phyloP scores from a whole-genome alignment of 2,888 invertebrate genomes.

The Patella ulyssiponensis region DNA sequence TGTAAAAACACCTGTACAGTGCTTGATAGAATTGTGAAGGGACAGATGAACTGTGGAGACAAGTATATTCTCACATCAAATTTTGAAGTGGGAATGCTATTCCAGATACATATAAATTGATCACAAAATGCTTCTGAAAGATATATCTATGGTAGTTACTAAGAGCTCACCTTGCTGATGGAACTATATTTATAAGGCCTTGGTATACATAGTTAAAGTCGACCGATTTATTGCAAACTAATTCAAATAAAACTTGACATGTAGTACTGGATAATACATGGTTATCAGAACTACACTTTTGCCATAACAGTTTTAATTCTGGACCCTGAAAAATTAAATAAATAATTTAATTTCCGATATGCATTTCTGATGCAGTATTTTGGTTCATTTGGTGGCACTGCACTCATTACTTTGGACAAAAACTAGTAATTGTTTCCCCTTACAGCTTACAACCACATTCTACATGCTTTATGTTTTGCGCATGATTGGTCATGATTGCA shows the following conservation, averaged over 20 bases:
- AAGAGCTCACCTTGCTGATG: conserved; percentile 53
- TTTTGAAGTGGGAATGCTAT: too few species aligned
- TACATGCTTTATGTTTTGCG: too few species aligned
- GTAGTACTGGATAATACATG: conserved; percentile 63
- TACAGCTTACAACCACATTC: too few species aligned
- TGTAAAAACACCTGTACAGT: too few species aligned
- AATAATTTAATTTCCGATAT: background rate
- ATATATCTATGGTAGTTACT: too few species aligned
- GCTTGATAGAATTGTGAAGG: too few species aligned
- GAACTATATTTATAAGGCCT: conserved; percentile 56
- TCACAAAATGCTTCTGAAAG: too few species aligned
- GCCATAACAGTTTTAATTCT: conserved; percentile 51
- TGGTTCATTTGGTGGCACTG: background rate
- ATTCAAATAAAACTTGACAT: conserved; percentile 64
- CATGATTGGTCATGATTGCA: too few species aligned
- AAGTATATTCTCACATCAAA: too few species aligned
- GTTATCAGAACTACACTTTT: conserved; percentile 43
- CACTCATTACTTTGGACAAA: background rate
- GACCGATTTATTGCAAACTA: conserved; percentile 45
- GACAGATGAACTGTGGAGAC: too few species aligned
- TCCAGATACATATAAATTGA: too few species aligned
- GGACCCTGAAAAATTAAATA: conserved; percentile 41
- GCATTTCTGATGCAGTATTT: background rate
- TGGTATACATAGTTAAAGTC: conserved; percentile 54
- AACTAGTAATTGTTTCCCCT: too few species aligned